Evolutionary conservation across 23 tunicate genomes (phyloP).

Genomic region (Pegea sp.): DNA sequence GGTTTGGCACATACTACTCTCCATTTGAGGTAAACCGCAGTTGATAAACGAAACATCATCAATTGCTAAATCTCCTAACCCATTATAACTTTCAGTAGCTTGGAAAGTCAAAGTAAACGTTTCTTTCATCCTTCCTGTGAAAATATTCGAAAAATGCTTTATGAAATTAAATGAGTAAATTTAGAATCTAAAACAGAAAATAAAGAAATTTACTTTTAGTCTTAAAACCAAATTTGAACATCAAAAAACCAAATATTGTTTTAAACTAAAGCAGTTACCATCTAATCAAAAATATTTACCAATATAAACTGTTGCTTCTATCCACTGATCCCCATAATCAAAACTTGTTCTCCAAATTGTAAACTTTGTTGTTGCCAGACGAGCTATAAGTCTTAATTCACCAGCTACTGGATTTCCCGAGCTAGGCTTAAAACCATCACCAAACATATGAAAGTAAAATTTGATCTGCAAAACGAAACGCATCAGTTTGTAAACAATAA

Average conservation of each 20-base stretch:
- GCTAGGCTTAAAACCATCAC: slow-evolving; percentile 61
- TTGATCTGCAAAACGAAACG: slow-evolving; percentile 13
- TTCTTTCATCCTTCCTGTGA: slow-evolving; percentile 47
- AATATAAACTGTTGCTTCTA: slow-evolving; percentile 36
- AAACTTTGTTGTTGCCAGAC: slow-evolving; percentile 10
- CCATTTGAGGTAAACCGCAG: slow-evolving; percentile 41
- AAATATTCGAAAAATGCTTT: neutral
- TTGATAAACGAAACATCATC: slow-evolving; percentile 44
- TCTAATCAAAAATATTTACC: slow-evolving; percentile 12
- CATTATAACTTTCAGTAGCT: slow-evolving; percentile 52
- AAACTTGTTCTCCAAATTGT: slow-evolving; percentile 49
- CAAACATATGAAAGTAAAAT: slow-evolving; percentile 74
- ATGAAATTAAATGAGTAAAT: neutral
- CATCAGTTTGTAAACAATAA: neutral
- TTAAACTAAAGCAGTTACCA: neutral
- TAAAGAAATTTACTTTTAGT: neutral
- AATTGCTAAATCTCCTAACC: slow-evolving; percentile 69
- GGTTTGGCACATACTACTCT: slow-evolving; percentile 12
- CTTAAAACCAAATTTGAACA: neutral
- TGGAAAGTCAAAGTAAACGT: slow-evolving; percentile 37
- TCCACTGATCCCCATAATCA: slow-evolving; percentile 62
- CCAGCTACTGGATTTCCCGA: slow-evolving; percentile 53
- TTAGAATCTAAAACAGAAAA: neutral
- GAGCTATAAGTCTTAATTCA: slow-evolving; percentile 22
- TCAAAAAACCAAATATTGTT: too few relatives aligned